Evolutionary conservation across 2,113 vertebrate species (phyloP).

Genomic region (Macrotus californicus): DNA sequence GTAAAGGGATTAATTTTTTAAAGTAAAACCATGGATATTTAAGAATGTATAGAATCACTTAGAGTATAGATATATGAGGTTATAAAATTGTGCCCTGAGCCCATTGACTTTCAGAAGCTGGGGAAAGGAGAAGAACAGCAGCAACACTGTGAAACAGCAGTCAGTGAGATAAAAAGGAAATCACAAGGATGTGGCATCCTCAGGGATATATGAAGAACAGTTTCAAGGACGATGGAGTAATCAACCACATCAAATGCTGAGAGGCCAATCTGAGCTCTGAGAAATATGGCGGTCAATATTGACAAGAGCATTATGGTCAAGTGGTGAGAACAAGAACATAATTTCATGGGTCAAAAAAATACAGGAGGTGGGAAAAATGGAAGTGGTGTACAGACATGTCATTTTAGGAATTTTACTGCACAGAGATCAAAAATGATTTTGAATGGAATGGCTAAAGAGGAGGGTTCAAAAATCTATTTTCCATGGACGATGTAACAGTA

Average conservation of each 20-base stretch:
- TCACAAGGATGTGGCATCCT: neutral
- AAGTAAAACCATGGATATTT: neutral
- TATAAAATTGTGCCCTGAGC: neutral
- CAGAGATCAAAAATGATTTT: neutral
- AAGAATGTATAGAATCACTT: neutral
- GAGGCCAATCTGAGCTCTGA: neutral
- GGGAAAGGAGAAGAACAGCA: neutral
- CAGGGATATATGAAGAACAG: neutral
- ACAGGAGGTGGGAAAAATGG: neutral
- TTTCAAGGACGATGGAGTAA: neutral
- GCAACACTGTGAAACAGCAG: neutral
- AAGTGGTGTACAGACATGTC: fast-evolving
- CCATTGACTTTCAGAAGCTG: neutral
- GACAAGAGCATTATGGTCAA: neutral
- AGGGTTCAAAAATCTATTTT: neutral
- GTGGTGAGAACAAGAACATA: neutral
- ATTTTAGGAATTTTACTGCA: neutral
- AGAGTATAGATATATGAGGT: neutral
- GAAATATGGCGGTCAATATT: neutral
- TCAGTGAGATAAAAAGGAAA: neutral
- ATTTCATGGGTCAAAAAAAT: neutral
- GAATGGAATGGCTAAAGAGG: neutral
- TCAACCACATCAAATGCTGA: neutral
- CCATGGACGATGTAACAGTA: neutral
- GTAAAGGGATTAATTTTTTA: neutral